Base-by-base conservation (phyloP, 2,888 invertebrate genomes). In the Lithosia quadra region DNA sequence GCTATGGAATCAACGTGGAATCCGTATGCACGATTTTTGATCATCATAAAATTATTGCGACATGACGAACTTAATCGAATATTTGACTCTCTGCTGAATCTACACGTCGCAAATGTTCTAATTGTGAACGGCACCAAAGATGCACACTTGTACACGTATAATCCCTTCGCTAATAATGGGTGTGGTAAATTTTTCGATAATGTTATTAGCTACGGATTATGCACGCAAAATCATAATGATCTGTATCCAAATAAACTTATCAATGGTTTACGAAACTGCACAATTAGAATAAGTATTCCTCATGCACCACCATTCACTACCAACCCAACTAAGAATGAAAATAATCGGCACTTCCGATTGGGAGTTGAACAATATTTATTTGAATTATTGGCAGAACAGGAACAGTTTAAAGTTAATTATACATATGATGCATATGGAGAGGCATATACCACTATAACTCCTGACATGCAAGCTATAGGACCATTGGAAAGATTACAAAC, bases 111-210 rank as follows among this genome's bases (percentile, higher is more conserved):
- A 7, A 79, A 89, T 39, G 87, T 85, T 0, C n/a, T 90, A 2
- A 72, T 91, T 1, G 57, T 89, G 2, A 84, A 86, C 39, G 84
- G 83, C 15, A 83, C 78, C 0, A 39, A 71, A 2, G 77, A 87
- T 10, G 76, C 80, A 3, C 65, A 86, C 10, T 33, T 91, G 15
- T 90, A 86, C 67, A 82, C 87, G 0, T 92, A 90, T 69, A 87
- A 91, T 72, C 89, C 91, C 0, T 91, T 81, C 36, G 86, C 88
- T 60, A 86, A 91, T 61, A 86, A 83, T 58, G 85, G 84, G 0
- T 92, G 92, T 68, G 92, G 92, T 15, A 84, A 82, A 66, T 82
- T 81, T 61, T 92, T 86, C 62, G 72, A 80, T 13, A 68, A 73
- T 49, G 72, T 91, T 2, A 86, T 86, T 24, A 69, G 78, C n/a